Evolutionary conservation across 1,140 invertebrate genomes (phyloP), one percentile per base, ranked within the genome.

Genomic region (Heliconius himera): DNA sequence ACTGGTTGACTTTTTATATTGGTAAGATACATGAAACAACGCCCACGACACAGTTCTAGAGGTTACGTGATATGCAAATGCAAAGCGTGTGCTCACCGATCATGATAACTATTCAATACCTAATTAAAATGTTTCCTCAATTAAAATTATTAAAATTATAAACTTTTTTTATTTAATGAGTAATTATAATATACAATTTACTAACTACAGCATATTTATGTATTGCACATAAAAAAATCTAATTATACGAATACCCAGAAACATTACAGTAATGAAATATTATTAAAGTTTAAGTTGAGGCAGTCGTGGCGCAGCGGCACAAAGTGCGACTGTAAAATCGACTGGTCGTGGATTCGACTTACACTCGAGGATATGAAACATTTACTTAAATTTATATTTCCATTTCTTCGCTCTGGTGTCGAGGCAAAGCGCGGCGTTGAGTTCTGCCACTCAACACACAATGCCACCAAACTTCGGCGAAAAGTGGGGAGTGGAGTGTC

Each of bases 11-110:
- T 46, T 46, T 60, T 60, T 22, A 8, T 60, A 22, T 60, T n/a
- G 56, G 20, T 26, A 60, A 60, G 9, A 22, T 11, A 90, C 77
- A 80, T 82, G n/a, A 60, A 60, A 60, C 56, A 13, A 60, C 56
- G 22, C 9, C 8, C 56, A 26, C 56, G 56, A 2, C 9, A 66
- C 22, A 26, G 26, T 66, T 11, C 22, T 13, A 29, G 22, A 29
- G 22, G 13, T 66, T 66, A 66, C 60, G 60, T 66, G 60, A 66
- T 66, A 29, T 66, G 22, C 26, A 29, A 66, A 66, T 66, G 60
- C 60, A 29, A 66, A 66, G 60, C 60, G 60, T 26, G 60, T 66
- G 60, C 22, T 66, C 26, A 66, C 22, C 9, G 11, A 26, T 29
- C 9, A 66, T 29, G 60, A 66, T 66, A 66, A 11, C 60, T 16